Base-by-base conservation (phyloP, 1,140 invertebrate species). In the Anastrepha ludens region DNA sequence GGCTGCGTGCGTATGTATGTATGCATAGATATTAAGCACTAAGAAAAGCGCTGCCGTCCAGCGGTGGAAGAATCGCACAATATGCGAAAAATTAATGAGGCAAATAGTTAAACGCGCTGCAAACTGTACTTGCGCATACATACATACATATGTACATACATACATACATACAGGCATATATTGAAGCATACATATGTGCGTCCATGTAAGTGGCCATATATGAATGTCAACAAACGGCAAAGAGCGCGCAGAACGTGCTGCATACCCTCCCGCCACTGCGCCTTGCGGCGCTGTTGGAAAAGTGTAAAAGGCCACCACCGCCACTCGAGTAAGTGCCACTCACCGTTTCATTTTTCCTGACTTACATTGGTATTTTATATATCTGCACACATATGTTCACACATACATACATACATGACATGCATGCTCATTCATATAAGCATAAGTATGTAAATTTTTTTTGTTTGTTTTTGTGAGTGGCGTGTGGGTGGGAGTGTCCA, bases 31-130 rank as follows among this genome's bases (percentile, higher is more conserved):
- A 41, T 0, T 29, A 29, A 29, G 29, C 29, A 29, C 29, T 29
- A 29, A 29, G 29, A 29, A 29, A 29, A 29, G 29, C 29, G 29
- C 2, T 74, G 70, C 2, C 13, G 44, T n/a, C 15, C 70, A 47
- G 70, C 17, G 70, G 5, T 74, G 39, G n/a, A 29, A 29, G 29
- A 74, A 74, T 74, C 39, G 74, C 47, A 81, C 20, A n/a, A 81
- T 81, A 55, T 81, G 74, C 74, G 74, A 81, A 50, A 81, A 81
- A 81, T 81, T 81, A 81, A 81, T 81, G 74, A 81, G 74, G 74
- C 74, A 81, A 81, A 81, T 81, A 81, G 47, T 55, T 81, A 81
- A 81, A 55, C 20, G 41, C n/a, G 17, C n/a, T 47, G 41, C 17
- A 55, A 47, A 47, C 2, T 29, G 29, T 29, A 29, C 29, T 29